Conservation (phyloP, 2,113 vertebrate genomes). For the Sorex araneus region DNA sequence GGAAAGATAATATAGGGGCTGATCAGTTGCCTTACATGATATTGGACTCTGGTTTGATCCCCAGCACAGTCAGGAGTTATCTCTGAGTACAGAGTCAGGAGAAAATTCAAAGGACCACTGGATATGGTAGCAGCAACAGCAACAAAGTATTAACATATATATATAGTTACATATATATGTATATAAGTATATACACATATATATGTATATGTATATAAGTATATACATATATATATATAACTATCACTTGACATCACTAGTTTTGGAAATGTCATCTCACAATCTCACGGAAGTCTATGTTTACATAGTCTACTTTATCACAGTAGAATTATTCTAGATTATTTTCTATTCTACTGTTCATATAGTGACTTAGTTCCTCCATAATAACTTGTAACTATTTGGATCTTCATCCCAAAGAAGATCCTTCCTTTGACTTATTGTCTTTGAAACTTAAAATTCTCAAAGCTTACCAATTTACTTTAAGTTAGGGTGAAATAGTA, state of each 20-base stretch:
- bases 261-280: neutral
- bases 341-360: neutral
- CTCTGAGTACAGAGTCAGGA: too few species aligned
- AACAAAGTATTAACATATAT: too few species aligned
- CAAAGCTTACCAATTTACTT: neutral
- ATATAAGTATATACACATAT: too few species aligned
- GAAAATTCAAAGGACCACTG: too few species aligned
- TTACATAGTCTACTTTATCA: neutral
- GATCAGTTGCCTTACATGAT: too few species aligned
- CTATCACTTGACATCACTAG: neutral
- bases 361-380: neutral
- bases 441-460: neutral
- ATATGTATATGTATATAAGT: too few species aligned
- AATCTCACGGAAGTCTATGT: neutral
- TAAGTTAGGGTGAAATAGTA: neutral
- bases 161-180: too few species aligned
- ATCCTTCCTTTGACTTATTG: neutral
- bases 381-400: neutral
- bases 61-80: too few species aligned
- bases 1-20: too few species aligned
- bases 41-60: too few species aligned
- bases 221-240: neutral
- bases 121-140: too few species aligned
- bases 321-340: neutral
- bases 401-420: too few species aligned